These are phyloP conservation scores for Athrips mouffetella DNA, from an alignment of 2,888 invertebrate species.

Conservation along the genomic window DNA sequence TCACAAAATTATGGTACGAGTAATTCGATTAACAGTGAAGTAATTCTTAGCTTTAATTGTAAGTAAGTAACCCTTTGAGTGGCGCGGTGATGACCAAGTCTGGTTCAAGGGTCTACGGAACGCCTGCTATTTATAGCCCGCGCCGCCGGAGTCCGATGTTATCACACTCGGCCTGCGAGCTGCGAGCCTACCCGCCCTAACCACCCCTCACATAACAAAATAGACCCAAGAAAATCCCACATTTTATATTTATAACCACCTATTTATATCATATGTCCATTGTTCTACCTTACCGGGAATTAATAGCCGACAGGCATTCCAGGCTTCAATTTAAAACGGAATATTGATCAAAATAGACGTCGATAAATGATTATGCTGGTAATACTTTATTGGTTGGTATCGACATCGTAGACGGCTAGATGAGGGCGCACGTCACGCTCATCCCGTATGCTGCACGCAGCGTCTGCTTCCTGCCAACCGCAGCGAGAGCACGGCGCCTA, in stretches of 20 bases:
- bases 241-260: slow-evolving; percentile 69
- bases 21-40: no score
- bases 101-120: slow-evolving; percentile 73
- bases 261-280: slow-evolving; percentile 73
- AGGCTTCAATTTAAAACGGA: slow-evolving; percentile 35
- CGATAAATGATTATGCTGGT: slow-evolving; percentile 25
- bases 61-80: slow-evolving; percentile 51
- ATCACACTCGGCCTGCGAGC: slow-evolving; percentile 62
- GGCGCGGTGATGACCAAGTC: slow-evolving; percentile 57
- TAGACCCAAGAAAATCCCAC: slow-evolving; percentile 63
- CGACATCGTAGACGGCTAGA: slow-evolving; percentile 36
- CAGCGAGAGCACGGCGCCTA: slow-evolving; percentile 40
- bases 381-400: slow-evolving; percentile 37
- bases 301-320: slow-evolving; percentile 60
- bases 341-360: slow-evolving; percentile 48
- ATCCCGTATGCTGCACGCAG: slow-evolving; percentile 69
- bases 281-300: slow-evolving; percentile 63
- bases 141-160: slow-evolving; percentile 61
- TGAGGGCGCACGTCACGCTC: slow-evolving; percentile 58
- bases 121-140: slow-evolving; percentile 71
- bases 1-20: no score
- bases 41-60: no score
- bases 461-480: slow-evolving; percentile 61
- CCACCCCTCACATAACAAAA: slow-evolving; percentile 72
- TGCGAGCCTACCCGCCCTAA: slow-evolving; percentile 65